Base-by-base conservation (phyloP, 2,113 vertebrate species). In the Rana temporaria region DNA sequence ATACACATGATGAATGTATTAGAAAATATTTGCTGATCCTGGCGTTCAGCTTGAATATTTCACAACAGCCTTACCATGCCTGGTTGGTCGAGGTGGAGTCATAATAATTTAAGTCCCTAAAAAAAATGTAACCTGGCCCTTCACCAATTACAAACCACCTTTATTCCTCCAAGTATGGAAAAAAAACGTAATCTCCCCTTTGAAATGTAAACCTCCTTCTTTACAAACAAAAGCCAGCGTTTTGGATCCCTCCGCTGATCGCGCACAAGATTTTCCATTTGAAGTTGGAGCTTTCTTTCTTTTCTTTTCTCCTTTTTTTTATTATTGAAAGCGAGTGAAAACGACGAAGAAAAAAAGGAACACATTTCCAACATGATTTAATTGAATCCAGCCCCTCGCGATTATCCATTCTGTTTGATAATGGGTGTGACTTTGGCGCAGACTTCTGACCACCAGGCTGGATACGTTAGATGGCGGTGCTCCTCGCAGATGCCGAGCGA, bases 181-280 rank as follows among this genome's bases (percentile, higher is more conserved):
- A 55, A 56, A 67, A 34, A 62, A 18, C 19, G 48, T 55, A 72
- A 68, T n/a, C 52, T 79, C 65, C 14, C 16, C 48, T 67, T 56
- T 66, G 80, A 74, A 82, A 67, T 62, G 2, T 42, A 26, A 78
- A 78, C 55, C 76, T 56, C 17, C 42, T 20, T 67, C 48, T 67
- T 82, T 57, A 30, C 26, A 67, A 75, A 67, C 79, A 74, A 72
- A 72, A 55, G 20, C n/a, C 75, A 53, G 62, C 60, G 59, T 59
- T 75, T 63, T 75, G 76, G 76, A 78, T 15, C 60, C 20, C 48
- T 59, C 73, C 4, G 18, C 24, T 32, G 30, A 56, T 64, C 52
- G 6, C 75, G 60, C 22, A 56, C 75, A 82, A 66, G 14, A 55
- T 71, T 81, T 81, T 82, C 70, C 79, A 74, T 65, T 73, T 66